phyloP scores from a whole-genome alignment of 2,797 vertebrate genomes.

The Sphenodon punctatus region DNA sequence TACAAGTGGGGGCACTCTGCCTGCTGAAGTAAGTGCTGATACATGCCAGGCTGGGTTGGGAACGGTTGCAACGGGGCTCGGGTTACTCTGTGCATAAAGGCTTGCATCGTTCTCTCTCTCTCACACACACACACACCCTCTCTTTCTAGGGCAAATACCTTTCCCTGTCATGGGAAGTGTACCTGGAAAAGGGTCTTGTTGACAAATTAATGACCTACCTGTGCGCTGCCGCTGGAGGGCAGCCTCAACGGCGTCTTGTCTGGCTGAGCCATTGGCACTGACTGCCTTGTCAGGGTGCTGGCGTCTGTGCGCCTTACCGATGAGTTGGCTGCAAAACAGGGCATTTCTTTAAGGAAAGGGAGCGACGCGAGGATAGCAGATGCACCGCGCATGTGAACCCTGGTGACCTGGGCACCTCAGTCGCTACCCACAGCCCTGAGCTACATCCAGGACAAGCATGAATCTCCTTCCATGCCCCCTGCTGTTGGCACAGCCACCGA shows the following conservation, averaged over 20 bases:
- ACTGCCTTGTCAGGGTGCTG: constrained; percentile 83
- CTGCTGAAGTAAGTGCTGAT: no score
- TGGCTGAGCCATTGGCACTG: constrained; percentile 59
- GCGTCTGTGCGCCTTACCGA: constrained; percentile 81
- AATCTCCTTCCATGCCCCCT: no score
- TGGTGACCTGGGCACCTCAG: rapidly evolving
- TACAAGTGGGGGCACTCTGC: no score
- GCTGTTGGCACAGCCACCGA: no score
- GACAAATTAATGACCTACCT: constrained; percentile 33
- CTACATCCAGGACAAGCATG: no score
- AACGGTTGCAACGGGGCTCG: no score
- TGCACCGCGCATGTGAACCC: rapidly evolving
- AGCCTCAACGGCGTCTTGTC: constrained; percentile 82
- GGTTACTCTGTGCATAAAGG: no score
- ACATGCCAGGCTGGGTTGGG: no score
- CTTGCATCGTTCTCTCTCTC: no score
- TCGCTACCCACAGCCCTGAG: rapidly evolving
- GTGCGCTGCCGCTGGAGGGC: constrained; percentile 62
- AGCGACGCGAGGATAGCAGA: background rate
- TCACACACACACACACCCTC: no score
- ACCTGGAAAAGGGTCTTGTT: background rate
- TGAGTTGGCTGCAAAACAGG: constrained; percentile 80
- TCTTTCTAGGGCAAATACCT: background rate
- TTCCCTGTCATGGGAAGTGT: rapidly evolving
- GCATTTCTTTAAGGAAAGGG: rapidly evolving